Evolutionary conservation across 1,140 invertebrate genomes (phyloP).

Genomic region (Panagrolaimus sp.): DNA sequence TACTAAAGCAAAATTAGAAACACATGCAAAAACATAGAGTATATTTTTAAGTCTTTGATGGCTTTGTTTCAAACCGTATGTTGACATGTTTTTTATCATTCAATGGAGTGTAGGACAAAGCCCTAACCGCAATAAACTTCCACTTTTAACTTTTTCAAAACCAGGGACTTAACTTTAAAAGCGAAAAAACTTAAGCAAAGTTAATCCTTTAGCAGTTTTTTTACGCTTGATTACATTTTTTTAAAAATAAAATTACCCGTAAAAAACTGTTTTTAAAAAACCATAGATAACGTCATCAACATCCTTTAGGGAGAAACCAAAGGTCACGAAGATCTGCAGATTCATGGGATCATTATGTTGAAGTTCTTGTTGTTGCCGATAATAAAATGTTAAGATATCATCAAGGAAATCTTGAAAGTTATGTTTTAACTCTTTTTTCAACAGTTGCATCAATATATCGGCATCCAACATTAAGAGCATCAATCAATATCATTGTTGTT

Average conservation of each 20-base stretch:
- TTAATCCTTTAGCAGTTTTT: no score
- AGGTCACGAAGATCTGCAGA: slow-evolving; percentile 50
- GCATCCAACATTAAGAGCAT: slow-evolving; percentile 74
- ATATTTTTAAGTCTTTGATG: background rate
- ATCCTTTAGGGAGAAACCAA: slow-evolving; percentile 18
- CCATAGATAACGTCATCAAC: no score
- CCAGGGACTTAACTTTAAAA: no score
- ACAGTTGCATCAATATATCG: slow-evolving; percentile 74
- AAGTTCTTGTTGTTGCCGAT: slow-evolving; percentile 75
- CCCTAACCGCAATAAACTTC: no score
- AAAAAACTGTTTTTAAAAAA: no score
- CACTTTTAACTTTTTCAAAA: no score
- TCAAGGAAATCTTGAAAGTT: slow-evolving; percentile 64
- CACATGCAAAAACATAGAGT: background rate
- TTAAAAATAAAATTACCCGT: no score
- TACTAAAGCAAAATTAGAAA: background rate
- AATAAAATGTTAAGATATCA: slow-evolving; percentile 72
- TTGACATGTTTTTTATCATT: background rate
- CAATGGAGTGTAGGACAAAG: background rate
- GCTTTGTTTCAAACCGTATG: background rate
- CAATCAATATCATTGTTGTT: slow-evolving; percentile 71
- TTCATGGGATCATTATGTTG: slow-evolving; percentile 69
- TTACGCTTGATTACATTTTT: no score
- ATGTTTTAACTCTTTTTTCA: slow-evolving; percentile 74
- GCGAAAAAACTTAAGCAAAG: no score